Base-by-base conservation (phyloP, 2,888 invertebrate species). In the Harpalus rubripes region DNA sequence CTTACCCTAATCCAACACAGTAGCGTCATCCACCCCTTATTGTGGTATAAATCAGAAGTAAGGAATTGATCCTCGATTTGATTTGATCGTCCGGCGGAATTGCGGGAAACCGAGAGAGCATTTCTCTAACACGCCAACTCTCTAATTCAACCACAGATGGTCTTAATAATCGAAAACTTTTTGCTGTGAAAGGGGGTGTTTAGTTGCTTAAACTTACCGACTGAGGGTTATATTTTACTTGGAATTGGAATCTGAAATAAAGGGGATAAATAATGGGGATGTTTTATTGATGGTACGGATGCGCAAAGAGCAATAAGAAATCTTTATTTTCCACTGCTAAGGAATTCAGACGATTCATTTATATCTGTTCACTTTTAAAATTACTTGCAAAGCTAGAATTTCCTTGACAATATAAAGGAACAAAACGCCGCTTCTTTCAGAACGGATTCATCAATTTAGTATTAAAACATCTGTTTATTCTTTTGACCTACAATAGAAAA, bases 141-240 rank as follows among this genome's bases (percentile, higher is more conserved):
- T 8, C 12, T 63, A 63, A 63, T 63, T 63, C 26, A 12, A 63
- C 63, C 63, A 63, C 63, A 63, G 63, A 63, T 63, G 63, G 63
- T 63, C 22, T 63, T 63, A 63, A 63, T 63, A 63, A 63, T 63
- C 63, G 59, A 59, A 15, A 18, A 12, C 63, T 63, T 63, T 63
- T 63, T 63, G 63, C 63, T 63, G 63, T 26, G 63, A 63, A 63
- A 22, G 22, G 18, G 22, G 22, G 22, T 63, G 26, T 63, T 63
- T 63, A 63, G 63, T 63, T 63, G 26, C 63, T 63, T 26, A 63
- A 63, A 63, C 22, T 63, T 63, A 63, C 63, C 63, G 63, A 63
- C 26, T 22, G 59, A 22, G 10, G 63, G 63, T 22, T 18, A 63
- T 63, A 63, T 63, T 63, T 63, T 63, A 63, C 18, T 22, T 22